These are phyloP conservation scores for Nyctibius bracteatus DNA, from an alignment of 2,113 vertebrate genomes.

Conservation along the genomic window DNA sequence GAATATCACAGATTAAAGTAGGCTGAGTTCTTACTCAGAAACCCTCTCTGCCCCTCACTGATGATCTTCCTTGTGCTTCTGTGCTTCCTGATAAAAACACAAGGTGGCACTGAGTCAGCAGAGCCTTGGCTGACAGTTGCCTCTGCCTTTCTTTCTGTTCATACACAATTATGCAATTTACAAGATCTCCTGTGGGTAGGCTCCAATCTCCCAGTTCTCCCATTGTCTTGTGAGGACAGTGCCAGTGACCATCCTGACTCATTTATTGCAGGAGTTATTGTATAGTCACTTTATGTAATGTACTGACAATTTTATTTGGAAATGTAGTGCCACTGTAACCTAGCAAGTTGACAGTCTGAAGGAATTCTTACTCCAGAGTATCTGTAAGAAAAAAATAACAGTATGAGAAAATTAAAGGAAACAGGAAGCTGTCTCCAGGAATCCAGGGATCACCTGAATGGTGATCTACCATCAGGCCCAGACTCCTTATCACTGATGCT, in stretches of 20 bases:
- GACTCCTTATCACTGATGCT: not conserved
- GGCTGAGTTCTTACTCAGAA: not conserved
- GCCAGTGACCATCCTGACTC: not conserved
- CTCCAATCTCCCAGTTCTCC: not conserved
- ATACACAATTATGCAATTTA: not conserved
- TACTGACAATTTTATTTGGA: not conserved
- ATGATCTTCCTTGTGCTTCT: not conserved
- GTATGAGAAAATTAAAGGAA: not conserved
- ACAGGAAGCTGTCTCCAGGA: not conserved
- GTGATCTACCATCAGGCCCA: not conserved
- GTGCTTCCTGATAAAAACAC: conserved; percentile 46
- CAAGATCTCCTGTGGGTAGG: not conserved
- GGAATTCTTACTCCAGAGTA: not conserved
- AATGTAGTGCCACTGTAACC: not conserved
- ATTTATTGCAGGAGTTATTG: not conserved
- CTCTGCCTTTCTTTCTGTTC: conserved; percentile 10
- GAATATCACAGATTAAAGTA: not conserved
- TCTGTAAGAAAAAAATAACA: not conserved
- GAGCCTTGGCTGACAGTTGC: conserved; percentile 11
- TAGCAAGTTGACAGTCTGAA: not conserved
- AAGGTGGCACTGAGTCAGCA: conserved; percentile 60
- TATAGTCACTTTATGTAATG: not conserved
- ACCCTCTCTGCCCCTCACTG: not conserved
- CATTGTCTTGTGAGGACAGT: not conserved
- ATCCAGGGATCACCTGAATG: not conserved